Evolutionary conservation across 1,140 invertebrate species (phyloP).

Genomic region (Brachionus asplanchnoidis): DNA sequence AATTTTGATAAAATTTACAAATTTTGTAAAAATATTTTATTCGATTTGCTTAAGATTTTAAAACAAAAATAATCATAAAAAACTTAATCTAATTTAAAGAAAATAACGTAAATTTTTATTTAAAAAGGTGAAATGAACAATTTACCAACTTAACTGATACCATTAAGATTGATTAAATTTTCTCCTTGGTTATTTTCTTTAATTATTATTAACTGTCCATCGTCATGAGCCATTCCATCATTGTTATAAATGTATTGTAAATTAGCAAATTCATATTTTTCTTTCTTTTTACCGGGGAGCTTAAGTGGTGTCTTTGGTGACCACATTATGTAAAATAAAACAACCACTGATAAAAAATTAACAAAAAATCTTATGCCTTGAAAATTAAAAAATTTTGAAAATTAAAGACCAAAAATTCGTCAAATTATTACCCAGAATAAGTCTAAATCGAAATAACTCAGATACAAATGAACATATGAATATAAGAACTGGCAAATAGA

Average conservation of each 20-base stretch:
- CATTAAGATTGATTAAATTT: constrained; percentile 18
- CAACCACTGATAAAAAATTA: constrained; percentile 37
- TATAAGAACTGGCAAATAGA: constrained; percentile 87
- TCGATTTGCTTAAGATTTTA: background rate
- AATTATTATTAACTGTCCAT: background rate
- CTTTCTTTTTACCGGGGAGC: constrained; percentile 10
- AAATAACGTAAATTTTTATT: too few relatives aligned
- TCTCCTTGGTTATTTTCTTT: background rate
- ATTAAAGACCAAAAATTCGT: background rate
- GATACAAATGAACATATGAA: constrained; percentile 86
- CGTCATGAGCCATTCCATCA: background rate
- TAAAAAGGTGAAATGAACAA: background rate
- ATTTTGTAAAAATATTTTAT: background rate
- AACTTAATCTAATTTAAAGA: background rate
- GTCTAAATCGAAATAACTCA: constrained; percentile 87
- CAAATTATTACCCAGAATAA: constrained; percentile 72
- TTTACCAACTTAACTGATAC: background rate
- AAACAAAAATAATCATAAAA: background rate
- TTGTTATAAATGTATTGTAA: background rate
- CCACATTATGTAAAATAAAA: constrained; percentile 35
- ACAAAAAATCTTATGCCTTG: constrained; percentile 16
- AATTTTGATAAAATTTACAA: background rate
- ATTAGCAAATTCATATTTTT: constrained; percentile 20
- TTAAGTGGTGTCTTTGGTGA: constrained; percentile 20
- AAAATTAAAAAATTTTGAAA: background rate